These are phyloP conservation scores for Amblyjoppa fuscipennis DNA, from an alignment of 2,888 invertebrate genomes.

Conservation along the genomic window DNA sequence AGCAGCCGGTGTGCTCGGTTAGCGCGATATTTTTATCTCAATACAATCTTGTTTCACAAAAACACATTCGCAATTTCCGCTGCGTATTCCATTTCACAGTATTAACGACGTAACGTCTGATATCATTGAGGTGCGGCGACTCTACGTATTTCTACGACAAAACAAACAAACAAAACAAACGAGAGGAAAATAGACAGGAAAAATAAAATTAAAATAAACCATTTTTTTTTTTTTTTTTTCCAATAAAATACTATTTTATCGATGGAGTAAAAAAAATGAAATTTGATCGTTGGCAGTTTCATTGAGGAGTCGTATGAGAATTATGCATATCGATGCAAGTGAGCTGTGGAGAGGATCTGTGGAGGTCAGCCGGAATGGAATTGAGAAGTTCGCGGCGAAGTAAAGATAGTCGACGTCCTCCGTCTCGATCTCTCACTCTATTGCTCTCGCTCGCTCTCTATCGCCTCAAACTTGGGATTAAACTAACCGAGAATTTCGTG, in stretches of 20 bases:
- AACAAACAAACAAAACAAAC: background rate
- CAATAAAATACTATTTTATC: background rate
- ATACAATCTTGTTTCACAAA: slow-evolving; percentile 9
- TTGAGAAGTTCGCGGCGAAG: slow-evolving; percentile 57
- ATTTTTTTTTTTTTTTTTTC: background rate
- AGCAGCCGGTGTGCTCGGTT: slow-evolving; percentile 78
- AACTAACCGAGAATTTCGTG: slow-evolving; percentile 13
- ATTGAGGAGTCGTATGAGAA: background rate
- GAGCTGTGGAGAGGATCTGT: slow-evolving; percentile 20
- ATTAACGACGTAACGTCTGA: slow-evolving; percentile 1
- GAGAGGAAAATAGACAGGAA: no score
- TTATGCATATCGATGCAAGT: slow-evolving; percentile 38
- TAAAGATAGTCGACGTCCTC: slow-evolving; percentile 51
- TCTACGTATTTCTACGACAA: background rate
- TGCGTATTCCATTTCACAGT: slow-evolving; percentile 14
- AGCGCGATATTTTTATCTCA: slow-evolving; percentile 53
- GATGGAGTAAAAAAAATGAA: background rate
- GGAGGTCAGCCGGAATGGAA: slow-evolving; percentile 62
- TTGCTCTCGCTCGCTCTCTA: no score
- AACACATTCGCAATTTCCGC: background rate
- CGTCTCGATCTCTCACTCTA: slow-evolving; percentile 13
- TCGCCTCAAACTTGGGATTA: no score
- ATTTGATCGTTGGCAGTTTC: background rate
- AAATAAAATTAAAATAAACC: background rate
- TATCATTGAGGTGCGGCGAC: background rate